Evolutionary conservation across 2,888 invertebrate genomes (phyloP).

Genomic region (Coelopa pilipes): DNA sequence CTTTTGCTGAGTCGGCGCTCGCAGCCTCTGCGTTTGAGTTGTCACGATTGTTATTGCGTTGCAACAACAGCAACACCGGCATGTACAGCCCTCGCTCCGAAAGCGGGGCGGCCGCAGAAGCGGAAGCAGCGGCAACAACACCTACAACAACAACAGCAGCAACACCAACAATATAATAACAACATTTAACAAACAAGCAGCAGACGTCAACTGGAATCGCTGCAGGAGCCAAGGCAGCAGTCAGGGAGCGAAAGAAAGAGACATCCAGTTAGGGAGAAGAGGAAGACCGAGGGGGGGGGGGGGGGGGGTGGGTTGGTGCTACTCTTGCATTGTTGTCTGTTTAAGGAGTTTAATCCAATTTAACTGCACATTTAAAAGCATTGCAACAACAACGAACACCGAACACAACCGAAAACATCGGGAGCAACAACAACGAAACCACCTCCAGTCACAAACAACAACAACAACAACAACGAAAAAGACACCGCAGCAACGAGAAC

Average conservation of each 20-base stretch:
- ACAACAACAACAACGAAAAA: neutral
- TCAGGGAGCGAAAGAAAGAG: no score
- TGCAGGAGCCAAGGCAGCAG: neutral
- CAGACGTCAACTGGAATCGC: constrained; percentile 15
- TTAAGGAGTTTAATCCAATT: constrained; percentile 26
- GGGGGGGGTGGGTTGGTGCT: neutral
- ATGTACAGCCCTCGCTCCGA: no score
- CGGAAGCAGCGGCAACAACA: neutral
- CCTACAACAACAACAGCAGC: neutral
- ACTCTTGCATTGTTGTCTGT: constrained; percentile 17
- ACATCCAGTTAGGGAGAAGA: no score
- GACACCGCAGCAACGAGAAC: constrained; percentile 6
- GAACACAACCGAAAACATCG: neutral
- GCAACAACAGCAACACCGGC: no score
- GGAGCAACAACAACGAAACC: neutral
- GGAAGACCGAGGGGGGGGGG: no score
- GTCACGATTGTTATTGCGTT: no score
- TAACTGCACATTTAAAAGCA: constrained; percentile 20
- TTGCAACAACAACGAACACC: neutral
- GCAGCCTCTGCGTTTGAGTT: no score
- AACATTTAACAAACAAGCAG: constrained; percentile 18
- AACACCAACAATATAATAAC: neutral
- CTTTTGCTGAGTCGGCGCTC: no score
- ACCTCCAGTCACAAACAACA: neutral
- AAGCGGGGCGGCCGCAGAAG: neutral